Evolutionary conservation across 1,140 invertebrate species (phyloP), one percentile per base, ranked within the genome.

Genomic region (Propsilocerus akamusi): DNA sequence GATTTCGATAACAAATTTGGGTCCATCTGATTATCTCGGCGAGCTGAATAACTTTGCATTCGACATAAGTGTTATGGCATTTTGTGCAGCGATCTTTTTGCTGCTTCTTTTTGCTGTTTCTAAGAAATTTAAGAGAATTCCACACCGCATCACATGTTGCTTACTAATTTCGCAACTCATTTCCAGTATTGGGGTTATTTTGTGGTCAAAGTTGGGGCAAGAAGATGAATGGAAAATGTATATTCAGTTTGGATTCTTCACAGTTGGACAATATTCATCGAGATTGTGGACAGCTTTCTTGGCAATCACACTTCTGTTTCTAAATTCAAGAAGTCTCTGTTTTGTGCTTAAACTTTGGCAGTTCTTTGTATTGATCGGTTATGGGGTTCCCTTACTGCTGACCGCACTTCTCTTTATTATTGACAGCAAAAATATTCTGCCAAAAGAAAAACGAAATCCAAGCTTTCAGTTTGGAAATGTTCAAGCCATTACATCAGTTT

Each of bases 211-310:
- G n/a, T 52, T 74, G 46, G 67, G 69, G 14, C 62, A 66, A 52
- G 59, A 64, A 25, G 53, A 64, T 1, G 56, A 63, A 23, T 76
- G 73, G 72, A 57, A 69, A 22, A 68, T 77, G 57, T 81, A 83
- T 54, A 34, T 81, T 2, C 83, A 88, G 57, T 86, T 86, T 59
- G 63, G 76, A 23, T 56, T 88, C 1, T 81, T 84, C 53, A 75
- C 77, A 23, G 67, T 76, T 41, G 84, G 86, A 22, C 76, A 83
- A 24, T 83, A 86, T 57, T 80, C 82, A 46, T 78, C 82, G 25
- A 69, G 89, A 23, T 68, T 92, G 25, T 93, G 86, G 82, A 87
- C 88, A 0, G 78, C 80, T 12, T 75, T 86, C 49, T 70, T 94
- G 47, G 83, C 89, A 14, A 68, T 86, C 20, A 77, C 79, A 5